These are phyloP conservation scores for Emydoidea blandingii DNA, from an alignment of 2,797 vertebrate genomes.

Conservation along the genomic window DNA sequence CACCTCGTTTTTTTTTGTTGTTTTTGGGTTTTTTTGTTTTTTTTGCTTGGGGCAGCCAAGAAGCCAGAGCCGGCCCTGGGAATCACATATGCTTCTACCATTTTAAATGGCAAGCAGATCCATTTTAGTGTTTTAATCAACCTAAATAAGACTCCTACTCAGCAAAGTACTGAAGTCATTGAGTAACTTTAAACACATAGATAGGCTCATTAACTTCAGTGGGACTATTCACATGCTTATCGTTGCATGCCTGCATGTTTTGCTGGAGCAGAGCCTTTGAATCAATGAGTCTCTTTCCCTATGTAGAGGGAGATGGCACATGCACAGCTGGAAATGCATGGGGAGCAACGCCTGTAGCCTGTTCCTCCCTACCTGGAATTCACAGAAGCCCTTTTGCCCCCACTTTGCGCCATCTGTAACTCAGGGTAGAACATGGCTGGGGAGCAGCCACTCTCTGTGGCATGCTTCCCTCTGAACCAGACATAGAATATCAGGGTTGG, in stretches of 20 bases:
- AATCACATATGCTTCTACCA: neutral
- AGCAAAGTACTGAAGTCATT: neutral
- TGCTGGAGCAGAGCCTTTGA: neutral
- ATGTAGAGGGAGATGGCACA: neutral
- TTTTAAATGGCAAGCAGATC: neutral
- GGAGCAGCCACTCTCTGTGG: accelerated
- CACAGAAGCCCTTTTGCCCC: neutral
- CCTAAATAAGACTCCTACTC: neutral
- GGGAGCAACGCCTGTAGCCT: neutral
- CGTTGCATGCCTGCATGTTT: neutral
- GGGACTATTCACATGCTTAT: neutral
- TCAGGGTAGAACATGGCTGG: accelerated
- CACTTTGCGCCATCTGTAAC: neutral
- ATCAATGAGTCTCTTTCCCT: neutral
- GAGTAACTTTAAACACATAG: neutral
- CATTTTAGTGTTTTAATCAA: neutral
- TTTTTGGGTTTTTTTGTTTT: too few relatives aligned
- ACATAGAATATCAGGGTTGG: neutral
- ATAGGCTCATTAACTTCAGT: neutral
- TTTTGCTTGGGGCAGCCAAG: too few relatives aligned
- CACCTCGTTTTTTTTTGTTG: too few relatives aligned
- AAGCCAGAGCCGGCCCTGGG: too few relatives aligned
- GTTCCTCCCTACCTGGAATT: too few relatives aligned
- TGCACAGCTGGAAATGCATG: neutral
- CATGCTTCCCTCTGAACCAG: neutral